Evolutionary conservation across 2,113 vertebrate species (phyloP).

Genomic region (Austrofundulus limnaeus): DNA sequence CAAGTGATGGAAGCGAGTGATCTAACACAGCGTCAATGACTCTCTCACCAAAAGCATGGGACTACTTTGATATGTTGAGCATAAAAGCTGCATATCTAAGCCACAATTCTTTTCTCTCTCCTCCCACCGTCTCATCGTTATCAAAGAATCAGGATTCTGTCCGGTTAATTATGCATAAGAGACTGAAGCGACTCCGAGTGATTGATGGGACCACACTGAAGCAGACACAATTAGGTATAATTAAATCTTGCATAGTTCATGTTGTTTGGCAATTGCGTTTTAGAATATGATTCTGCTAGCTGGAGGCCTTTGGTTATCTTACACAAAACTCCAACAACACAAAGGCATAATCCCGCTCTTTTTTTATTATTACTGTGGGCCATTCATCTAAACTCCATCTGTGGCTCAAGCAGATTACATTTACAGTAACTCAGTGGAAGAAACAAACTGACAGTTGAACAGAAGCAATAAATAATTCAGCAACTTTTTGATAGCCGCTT

Average conservation of each 20-base stretch:
- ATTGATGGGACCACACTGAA: constrained; percentile 63
- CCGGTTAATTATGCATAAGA: constrained; percentile 58
- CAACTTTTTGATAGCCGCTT: constrained; percentile 62
- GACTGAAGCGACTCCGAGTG: constrained; percentile 45
- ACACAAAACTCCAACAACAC: constrained; percentile 54
- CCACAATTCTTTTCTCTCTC: constrained; percentile 21
- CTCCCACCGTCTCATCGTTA: constrained; percentile 37
- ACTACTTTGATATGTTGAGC: constrained; percentile 43
- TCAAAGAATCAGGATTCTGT: constrained; percentile 57
- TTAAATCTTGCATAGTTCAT: constrained; percentile 61
- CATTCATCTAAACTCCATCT: constrained; percentile 53
- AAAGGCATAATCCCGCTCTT: constrained; percentile 50
- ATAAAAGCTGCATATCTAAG: constrained; percentile 42
- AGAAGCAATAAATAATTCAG: constrained; percentile 68
- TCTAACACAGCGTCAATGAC: constrained; percentile 61
- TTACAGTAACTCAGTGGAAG: constrained; percentile 63
- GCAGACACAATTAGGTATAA: constrained; percentile 66
- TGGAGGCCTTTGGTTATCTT: constrained; percentile 51
- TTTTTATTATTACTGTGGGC: constrained; percentile 32
- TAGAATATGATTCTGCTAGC: constrained; percentile 57
- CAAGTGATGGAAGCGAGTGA: constrained; percentile 46
- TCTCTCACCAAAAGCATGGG: constrained; percentile 20
- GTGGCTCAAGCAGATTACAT: constrained; percentile 57
- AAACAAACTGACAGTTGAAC: constrained; percentile 58
- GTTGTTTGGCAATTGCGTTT: constrained; percentile 62